phyloP scores from a whole-genome alignment of 1,140 invertebrate species.

The Drosophila nasuta region DNA sequence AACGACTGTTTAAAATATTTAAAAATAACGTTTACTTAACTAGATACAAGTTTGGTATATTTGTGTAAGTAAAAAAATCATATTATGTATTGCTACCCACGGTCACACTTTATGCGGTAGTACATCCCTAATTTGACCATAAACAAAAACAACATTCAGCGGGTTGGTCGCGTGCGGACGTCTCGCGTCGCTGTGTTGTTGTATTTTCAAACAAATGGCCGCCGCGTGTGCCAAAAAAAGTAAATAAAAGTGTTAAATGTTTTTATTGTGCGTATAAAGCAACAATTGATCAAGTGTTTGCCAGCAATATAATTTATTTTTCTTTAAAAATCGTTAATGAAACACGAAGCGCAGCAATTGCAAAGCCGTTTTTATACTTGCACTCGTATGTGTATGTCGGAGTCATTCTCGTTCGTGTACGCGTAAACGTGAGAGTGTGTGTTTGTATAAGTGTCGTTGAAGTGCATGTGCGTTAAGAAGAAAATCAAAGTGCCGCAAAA shows the following conservation, averaged over 20 bases:
- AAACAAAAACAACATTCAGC: conserved; percentile 53
- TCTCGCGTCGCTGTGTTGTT: conserved; percentile 36
- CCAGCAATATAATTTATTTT: conserved; percentile 4
- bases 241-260: conserved; percentile 26
- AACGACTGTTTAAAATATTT: too few species aligned
- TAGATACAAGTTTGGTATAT: not conserved
- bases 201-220: conserved; percentile 62
- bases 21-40: too few species aligned
- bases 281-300: conserved; percentile 5
- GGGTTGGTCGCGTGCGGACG: conserved; percentile 42
- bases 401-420: conserved; percentile 21
- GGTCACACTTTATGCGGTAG: not conserved
- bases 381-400: conserved; percentile 17
- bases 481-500: conserved; percentile 50
- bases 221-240: conserved; percentile 36
- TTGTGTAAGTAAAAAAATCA: not conserved
- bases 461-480: conserved; percentile 57
- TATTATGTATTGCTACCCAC: not conserved
- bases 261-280: conserved; percentile 13
- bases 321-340: conserved; percentile 16
- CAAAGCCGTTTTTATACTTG: conserved; percentile 28
- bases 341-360: conserved; percentile 20
- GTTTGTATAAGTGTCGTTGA: conserved; percentile 48
- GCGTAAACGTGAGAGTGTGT: conserved; percentile 18
- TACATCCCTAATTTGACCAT: conserved; percentile 46